phyloP scores from a whole-genome alignment of 2,888 invertebrate genomes.

The Diploptera punctata region DNA sequence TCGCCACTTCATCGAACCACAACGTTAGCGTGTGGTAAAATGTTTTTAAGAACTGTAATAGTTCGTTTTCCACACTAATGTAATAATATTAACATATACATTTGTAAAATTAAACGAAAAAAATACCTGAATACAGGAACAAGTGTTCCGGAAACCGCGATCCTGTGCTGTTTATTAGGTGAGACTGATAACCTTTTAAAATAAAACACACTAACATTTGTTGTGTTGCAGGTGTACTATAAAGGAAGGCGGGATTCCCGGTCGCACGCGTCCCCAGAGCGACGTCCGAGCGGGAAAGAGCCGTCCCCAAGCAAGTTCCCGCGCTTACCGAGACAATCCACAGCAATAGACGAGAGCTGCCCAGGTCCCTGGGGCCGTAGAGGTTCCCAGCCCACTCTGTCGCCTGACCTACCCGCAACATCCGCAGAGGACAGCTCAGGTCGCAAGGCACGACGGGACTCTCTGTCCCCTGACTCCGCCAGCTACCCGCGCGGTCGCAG shows the following conservation, averaged over 20 bases:
- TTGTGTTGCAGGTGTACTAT: constrained; percentile 48
- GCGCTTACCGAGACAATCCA: constrained; percentile 83
- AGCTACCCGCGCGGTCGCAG: constrained; percentile 63
- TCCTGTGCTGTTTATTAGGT: background rate
- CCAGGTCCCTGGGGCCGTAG: constrained; percentile 68
- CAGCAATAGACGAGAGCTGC: constrained; percentile 88
- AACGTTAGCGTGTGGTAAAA: no score
- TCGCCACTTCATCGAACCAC: no score
- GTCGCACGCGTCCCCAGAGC: constrained; percentile 51
- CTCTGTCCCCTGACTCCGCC: constrained; percentile 90
- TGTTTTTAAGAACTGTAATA: no score
- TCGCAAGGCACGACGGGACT: constrained; percentile 79
- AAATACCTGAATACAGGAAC: no score
- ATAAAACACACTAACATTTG: no score
- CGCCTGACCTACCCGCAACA: constrained; percentile 72
- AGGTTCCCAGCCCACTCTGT: constrained; percentile 82
- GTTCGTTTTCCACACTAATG: no score
- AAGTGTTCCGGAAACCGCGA: background rate
- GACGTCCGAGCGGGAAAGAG: constrained; percentile 48
- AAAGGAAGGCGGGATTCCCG: constrained; percentile 52
- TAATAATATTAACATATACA: no score
- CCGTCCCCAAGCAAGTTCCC: constrained; percentile 59
- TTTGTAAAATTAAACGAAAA: no score
- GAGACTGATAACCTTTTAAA: no score
- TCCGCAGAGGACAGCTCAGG: constrained; percentile 59